Conservation (phyloP, 2,888 invertebrate genomes). For the Alentia gelatinosa region DNA sequence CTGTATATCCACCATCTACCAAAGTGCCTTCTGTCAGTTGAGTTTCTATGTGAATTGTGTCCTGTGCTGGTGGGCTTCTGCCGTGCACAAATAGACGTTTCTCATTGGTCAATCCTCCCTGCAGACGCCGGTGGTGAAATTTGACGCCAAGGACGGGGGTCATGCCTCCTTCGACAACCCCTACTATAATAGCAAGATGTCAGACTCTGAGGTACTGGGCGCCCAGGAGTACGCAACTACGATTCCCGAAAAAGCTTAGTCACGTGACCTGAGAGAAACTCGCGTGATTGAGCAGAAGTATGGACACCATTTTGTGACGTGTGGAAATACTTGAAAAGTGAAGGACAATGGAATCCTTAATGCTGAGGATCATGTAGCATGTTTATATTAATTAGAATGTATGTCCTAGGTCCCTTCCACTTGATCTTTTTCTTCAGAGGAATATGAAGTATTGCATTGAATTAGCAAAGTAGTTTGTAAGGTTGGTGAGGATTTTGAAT, state of each 20-base stretch:
- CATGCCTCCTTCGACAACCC: conserved; percentile 6
- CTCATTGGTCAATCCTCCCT: background rate
- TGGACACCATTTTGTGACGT: background rate
- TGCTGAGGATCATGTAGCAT: background rate
- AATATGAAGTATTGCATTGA: no score
- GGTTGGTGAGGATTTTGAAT: no score
- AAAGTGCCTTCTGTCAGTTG: background rate
- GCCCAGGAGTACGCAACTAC: background rate
- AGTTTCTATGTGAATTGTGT: background rate
- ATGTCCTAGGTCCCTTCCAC: background rate
- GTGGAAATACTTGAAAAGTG: background rate
- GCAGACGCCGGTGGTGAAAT: background rate
- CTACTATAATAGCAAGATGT: background rate
- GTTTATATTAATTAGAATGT: background rate
- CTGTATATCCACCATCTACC: background rate
- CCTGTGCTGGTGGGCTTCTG: background rate
- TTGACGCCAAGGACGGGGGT: background rate
- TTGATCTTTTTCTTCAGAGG: background rate
- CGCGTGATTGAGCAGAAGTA: background rate
- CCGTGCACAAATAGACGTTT: background rate
- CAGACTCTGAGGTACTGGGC: background rate
- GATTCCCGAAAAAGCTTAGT: background rate
- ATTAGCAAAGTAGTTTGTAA: no score
- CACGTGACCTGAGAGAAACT: background rate
- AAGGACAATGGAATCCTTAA: background rate